Evolutionary conservation across 2,888 invertebrate species (phyloP).

Genomic region (Athalia circularis): DNA sequence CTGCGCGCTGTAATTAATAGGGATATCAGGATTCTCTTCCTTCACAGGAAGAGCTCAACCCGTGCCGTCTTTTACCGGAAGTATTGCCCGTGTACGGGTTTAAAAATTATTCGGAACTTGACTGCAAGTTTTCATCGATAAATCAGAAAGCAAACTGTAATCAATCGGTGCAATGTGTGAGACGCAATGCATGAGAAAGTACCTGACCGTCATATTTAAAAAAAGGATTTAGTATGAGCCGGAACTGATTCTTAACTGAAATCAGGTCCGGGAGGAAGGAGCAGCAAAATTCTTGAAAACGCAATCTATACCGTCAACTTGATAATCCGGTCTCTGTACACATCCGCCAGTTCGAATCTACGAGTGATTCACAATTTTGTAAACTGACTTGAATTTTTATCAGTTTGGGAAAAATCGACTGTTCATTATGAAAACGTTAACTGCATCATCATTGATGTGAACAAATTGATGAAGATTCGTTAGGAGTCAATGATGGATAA

Average conservation of each 20-base stretch:
- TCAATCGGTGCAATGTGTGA: too few species aligned
- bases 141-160: too few species aligned
- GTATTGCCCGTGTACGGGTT: too few species aligned
- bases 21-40: constrained; percentile 1
- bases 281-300: not conserved
- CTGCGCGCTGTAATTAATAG: not conserved
- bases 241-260: not conserved
- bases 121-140: too few species aligned
- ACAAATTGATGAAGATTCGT: constrained; percentile 25
- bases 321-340: constrained; percentile 26
- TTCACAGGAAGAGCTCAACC: not conserved
- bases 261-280: too few species aligned
- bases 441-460: not conserved
- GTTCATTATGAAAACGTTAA: not conserved
- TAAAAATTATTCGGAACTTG: too few species aligned
- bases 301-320: not conserved
- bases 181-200: too few species aligned
- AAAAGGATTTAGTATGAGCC: not conserved
- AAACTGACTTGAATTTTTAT: too few species aligned
- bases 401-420: too few species aligned
- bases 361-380: not conserved
- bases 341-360: not conserved
- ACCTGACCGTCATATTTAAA: too few species aligned
- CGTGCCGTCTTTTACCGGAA: not conserved
- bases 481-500: not conserved